Base-by-base conservation (phyloP, 2,888 invertebrate species). In the Coleophora flavipennella region DNA sequence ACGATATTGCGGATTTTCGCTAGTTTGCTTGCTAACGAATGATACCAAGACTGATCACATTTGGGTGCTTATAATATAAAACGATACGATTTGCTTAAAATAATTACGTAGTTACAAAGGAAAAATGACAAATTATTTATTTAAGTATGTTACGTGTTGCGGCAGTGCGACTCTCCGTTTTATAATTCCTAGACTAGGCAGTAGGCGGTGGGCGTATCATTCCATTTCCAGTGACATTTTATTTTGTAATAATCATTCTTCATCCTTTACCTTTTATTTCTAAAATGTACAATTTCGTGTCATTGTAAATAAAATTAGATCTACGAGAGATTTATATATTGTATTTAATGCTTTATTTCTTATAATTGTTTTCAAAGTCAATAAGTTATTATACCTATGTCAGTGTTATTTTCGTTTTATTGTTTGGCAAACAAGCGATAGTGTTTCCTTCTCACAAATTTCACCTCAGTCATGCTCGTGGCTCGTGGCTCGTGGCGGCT, bases 21-120 rank as follows among this genome's bases (percentile, higher is more conserved):
- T 14, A 38, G 38, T 38, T 38, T 42, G 48, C 50, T 54, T 57
- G n/a, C n/a, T n/a, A n/a, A n/a, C n/a, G n/a, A n/a, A n/a, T n/a
- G 57, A 56, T 55, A 62, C 55, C 53, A 69, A 71, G 71, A 70
- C 68, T 70, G 69, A 70, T 62, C 50, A 52, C 50, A 63, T 49
- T 60, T 61, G 61, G 69, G 71, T 68, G 71, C 64, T 69, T 64
- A 53, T 49, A 45, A 50, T 38, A 42, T 38, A 42, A 49, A 41
- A 41, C 38, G 40, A 35, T 40, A 37, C 35, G 36, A 20, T 20
- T 20, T 6, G 6, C 20, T 20, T 20, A 20, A 20, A 20, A 4
- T 20, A 20, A 4, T 3, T 20, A 20, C 20, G 3, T 20, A 20
- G 20, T 20, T 20, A 20, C 20, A 6, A 20, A 20, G 20, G 3